These are phyloP conservation scores for Epistrophe grossulariae DNA, from an alignment of 2,888 invertebrate genomes.

Conservation along the genomic window DNA sequence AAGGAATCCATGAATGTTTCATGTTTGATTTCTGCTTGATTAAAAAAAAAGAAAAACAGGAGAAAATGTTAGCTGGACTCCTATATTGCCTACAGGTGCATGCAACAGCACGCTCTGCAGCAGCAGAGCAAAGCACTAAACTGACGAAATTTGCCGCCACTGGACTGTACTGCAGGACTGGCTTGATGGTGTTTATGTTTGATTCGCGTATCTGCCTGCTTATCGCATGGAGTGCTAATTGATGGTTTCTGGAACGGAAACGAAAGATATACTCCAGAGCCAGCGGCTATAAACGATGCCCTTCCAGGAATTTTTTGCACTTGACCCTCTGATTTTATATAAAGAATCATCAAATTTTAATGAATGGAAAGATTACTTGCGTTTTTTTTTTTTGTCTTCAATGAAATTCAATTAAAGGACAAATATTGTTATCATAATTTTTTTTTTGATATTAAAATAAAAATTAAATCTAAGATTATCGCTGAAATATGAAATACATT, in stretches of 20 bases:
- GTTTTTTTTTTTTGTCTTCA: slow-evolving; percentile 18
- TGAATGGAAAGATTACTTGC: slow-evolving; percentile 54
- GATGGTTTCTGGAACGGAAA: slow-evolving; percentile 63
- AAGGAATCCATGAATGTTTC: slow-evolving; percentile 41
- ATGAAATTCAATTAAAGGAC: neutral
- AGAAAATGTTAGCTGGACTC: slow-evolving; percentile 4
- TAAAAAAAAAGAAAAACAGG: neutral
- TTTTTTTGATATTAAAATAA: too few species aligned
- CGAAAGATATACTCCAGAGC: slow-evolving; percentile 4
- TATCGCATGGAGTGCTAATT: slow-evolving; percentile 73
- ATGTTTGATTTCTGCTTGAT: slow-evolving; percentile 49
- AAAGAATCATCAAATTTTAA: slow-evolving; percentile 51
- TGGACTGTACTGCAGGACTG: slow-evolving; percentile 14
- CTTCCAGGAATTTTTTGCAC: slow-evolving; percentile 7
- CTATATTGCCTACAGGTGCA: slow-evolving; percentile 64
- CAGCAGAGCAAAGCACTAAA: slow-evolving; percentile 46
- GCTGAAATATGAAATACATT: too few species aligned
- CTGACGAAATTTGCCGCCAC: slow-evolving; percentile 65
- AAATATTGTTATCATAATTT: neutral
- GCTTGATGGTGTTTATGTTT: slow-evolving; percentile 64
- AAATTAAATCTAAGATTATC: too few species aligned
- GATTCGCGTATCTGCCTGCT: slow-evolving; percentile 71
- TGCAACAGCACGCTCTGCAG: slow-evolving; percentile 1
- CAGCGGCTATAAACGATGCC: slow-evolving; percentile 4
- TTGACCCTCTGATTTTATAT: neutral